phyloP scores from a whole-genome alignment of 2,888 invertebrate species.

The Ectemnius continuus region DNA sequence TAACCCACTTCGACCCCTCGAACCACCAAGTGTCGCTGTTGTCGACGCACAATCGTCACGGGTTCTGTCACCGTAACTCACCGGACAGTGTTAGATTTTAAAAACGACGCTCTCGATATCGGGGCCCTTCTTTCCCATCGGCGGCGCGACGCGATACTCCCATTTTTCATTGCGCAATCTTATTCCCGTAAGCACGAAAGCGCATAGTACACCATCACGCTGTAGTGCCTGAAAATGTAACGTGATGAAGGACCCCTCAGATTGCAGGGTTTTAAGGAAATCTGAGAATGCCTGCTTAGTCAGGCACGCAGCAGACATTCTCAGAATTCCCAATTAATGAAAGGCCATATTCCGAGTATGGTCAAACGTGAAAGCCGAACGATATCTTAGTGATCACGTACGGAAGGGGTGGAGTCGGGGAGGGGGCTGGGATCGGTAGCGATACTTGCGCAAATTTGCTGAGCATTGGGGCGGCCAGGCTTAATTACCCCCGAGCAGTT shows the following conservation, averaged over 20 bases:
- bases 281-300: too few relatives aligned
- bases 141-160: neutral
- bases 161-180: neutral
- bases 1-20: neutral
- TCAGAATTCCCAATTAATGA: too few relatives aligned
- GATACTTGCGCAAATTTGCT: neutral
- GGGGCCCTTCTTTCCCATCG: neutral
- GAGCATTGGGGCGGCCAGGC: too few relatives aligned
- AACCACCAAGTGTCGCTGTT: neutral
- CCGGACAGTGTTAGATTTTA: constrained; percentile 8
- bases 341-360: too few relatives aligned
- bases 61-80: constrained; percentile 6
- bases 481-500: too few relatives aligned
- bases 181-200: neutral
- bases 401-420: too few relatives aligned
- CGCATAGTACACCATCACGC: neutral
- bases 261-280: too few relatives aligned
- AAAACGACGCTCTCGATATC: neutral
- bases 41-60: neutral
- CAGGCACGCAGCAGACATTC: too few relatives aligned
- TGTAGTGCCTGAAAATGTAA: too few relatives aligned
- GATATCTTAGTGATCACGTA: too few relatives aligned
- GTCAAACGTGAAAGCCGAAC: too few relatives aligned
- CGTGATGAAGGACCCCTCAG: too few relatives aligned
- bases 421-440: neutral